These are phyloP conservation scores for Chelonoidis abingdonii DNA, from an alignment of 2,113 vertebrate species.

Conservation along the genomic window DNA sequence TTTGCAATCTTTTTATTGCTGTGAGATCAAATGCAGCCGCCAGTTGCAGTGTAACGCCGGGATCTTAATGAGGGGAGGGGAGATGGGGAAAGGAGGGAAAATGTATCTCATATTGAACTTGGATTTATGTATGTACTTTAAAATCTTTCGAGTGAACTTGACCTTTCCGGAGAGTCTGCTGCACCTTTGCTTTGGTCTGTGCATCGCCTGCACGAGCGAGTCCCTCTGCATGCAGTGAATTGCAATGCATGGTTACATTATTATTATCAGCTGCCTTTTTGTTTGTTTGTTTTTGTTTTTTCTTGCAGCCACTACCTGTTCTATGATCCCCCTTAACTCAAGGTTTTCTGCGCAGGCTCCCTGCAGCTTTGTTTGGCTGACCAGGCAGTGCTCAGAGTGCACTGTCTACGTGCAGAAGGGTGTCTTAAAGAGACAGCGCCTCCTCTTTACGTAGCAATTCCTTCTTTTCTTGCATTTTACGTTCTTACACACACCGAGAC, in stretches of 20 bases:
- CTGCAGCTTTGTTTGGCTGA: conserved; percentile 68
- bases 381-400: conserved; percentile 22
- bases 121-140: not conserved
- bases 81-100: accelerated
- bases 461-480: conserved; percentile 4
- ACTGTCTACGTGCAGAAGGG: conserved; percentile 73
- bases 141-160: not conserved
- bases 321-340: conserved; percentile 34
- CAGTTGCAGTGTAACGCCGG: not conserved
- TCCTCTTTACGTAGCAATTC: conserved; percentile 34
- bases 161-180: not conserved
- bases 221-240: not conserved
- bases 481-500: not conserved
- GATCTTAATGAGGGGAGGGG: not conserved
- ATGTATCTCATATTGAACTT: not conserved
- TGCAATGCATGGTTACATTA: not conserved
- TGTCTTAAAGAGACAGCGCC: conserved; percentile 54
- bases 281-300: not conserved
- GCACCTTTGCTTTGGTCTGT: not conserved
- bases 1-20: conserved; percentile 42
- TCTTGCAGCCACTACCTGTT: conserved; percentile 60
- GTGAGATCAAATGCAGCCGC: not conserved
- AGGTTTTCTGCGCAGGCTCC: conserved; percentile 66
- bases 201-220: not conserved
- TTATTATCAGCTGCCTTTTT: not conserved